phyloP scores from a whole-genome alignment of 53 echinoderm and acorn worm species.

The Henricia sp. region DNA sequence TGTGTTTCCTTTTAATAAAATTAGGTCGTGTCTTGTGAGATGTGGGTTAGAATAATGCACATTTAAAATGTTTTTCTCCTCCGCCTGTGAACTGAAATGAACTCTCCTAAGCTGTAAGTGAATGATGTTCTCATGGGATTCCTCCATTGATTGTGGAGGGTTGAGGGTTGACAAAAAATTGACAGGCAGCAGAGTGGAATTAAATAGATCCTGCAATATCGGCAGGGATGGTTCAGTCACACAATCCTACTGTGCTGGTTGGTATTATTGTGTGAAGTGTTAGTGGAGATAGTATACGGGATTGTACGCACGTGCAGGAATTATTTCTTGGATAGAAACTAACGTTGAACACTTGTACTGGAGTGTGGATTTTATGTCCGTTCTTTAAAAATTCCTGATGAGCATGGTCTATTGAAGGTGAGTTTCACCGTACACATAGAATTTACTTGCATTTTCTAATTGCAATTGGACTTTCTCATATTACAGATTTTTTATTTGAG shows the following conservation, averaged over 20 bases:
- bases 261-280: neutral
- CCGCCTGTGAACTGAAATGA: constrained; percentile 45
- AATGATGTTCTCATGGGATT: constrained; percentile 42
- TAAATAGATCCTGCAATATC: constrained; percentile 16
- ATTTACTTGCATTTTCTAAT: no score
- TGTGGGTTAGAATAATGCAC: no score
- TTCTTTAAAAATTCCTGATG: neutral
- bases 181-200: constrained; percentile 38
- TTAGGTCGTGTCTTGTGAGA: no score
- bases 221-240: neutral
- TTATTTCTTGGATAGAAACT: neutral
- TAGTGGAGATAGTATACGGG: neutral
- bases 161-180: constrained; percentile 8
- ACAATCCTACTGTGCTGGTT: neutral
- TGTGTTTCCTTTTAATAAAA: no score
- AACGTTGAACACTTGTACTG: no score
- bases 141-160: constrained; percentile 39
- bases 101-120: constrained; percentile 30
- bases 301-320: neutral
- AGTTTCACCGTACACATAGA: no score
- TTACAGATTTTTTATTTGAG: no score
- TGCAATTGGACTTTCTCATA: no score
- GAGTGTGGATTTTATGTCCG: neutral
- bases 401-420: neutral
- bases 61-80: no score